phyloP scores from a whole-genome alignment of 2,113 vertebrate genomes.

The Carassius gibelio region DNA sequence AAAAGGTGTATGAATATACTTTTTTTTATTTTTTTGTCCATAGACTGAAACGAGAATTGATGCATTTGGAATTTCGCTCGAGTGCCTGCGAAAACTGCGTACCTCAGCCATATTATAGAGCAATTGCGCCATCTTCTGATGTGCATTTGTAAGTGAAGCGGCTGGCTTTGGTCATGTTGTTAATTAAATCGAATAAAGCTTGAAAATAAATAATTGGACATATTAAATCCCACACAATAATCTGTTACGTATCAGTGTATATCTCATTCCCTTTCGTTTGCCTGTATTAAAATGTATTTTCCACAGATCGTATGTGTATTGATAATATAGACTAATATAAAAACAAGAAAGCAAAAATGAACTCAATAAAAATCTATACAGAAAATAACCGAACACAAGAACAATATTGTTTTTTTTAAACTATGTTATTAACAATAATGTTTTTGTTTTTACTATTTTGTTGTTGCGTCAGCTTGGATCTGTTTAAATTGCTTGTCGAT shows the following conservation, averaged over 20 bases:
- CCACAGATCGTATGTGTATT: background rate
- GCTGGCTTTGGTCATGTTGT: background rate
- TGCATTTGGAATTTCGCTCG: background rate
- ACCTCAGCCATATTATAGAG: background rate
- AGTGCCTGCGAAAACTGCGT: background rate
- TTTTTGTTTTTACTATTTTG: background rate
- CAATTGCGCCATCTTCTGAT: slow-evolving; percentile 50
- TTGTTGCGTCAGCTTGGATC: background rate
- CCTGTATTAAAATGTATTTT: background rate
- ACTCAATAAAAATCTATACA: background rate
- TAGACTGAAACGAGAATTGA: background rate
- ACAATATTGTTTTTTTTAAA: background rate
- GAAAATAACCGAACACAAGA: background rate
- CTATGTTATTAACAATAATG: background rate
- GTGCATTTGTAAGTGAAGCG: background rate
- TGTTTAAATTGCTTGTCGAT: background rate
- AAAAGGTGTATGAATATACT: too few relatives aligned
- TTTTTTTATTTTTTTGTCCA: background rate
- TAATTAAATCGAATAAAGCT: too few relatives aligned
- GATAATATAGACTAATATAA: background rate
- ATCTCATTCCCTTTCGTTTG: background rate
- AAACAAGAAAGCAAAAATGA: background rate
- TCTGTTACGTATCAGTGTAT: background rate
- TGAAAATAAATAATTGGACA: background rate
- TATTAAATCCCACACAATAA: background rate